Conservation (phyloP, 2,888 invertebrate genomes). For the Tanypteryx hageni region DNA sequence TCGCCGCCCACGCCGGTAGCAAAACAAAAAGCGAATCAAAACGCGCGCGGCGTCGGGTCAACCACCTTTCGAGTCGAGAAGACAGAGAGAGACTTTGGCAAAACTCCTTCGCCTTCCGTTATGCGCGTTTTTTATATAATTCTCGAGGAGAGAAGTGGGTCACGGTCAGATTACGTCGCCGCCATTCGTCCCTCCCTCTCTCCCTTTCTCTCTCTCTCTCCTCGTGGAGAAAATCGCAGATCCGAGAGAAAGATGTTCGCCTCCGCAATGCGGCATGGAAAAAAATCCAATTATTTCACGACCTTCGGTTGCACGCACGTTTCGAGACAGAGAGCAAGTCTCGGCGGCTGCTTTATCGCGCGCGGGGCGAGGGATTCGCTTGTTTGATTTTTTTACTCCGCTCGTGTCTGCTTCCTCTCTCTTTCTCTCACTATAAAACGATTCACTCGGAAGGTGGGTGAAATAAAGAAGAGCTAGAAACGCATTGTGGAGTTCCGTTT, state of each 20-base stretch:
- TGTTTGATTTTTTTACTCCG: background rate
- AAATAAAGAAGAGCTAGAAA: too few species aligned
- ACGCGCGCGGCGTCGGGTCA: background rate
- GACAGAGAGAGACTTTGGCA: background rate
- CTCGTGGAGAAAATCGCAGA: constrained; percentile 4
- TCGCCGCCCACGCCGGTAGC: background rate
- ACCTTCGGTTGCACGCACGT: constrained; percentile 60
- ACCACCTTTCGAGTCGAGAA: background rate
- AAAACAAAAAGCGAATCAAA: background rate
- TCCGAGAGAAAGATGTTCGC: constrained; percentile 26
- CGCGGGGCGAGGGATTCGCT: background rate
- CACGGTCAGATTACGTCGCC: constrained; percentile 15
- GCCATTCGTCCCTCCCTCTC: background rate
- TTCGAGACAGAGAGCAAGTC: background rate
- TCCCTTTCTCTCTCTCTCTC: background rate
- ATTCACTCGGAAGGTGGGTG: too few species aligned
- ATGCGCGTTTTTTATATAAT: background rate
- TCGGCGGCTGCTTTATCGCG: background rate
- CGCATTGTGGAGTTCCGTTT: too few species aligned
- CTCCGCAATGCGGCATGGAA: constrained; percentile 52
- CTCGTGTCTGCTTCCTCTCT: background rate
- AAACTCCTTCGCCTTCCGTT: constrained; percentile 3
- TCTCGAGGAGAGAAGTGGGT: background rate
- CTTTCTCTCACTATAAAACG: too few species aligned
- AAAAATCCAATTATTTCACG: constrained; percentile 56